phyloP scores from a whole-genome alignment of 2,888 invertebrate genomes.

The Cremastinae sp. region DNA sequence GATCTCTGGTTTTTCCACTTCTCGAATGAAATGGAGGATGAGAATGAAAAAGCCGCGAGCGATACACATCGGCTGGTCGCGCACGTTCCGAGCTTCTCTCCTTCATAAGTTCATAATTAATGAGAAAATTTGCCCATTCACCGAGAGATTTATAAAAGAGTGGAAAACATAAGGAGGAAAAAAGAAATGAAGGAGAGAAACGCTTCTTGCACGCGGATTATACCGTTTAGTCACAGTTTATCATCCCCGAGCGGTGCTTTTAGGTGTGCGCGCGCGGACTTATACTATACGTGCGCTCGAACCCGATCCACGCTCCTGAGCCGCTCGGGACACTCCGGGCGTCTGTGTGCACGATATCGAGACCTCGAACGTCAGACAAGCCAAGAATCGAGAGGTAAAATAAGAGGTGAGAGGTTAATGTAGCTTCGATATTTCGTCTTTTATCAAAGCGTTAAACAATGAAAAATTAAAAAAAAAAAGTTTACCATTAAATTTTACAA shows the following conservation, averaged over 20 bases:
- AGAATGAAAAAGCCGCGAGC: not conserved
- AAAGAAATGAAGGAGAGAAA: no score
- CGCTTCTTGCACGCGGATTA: conserved; percentile 16
- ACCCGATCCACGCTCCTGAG: no score
- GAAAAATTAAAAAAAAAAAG: not conserved
- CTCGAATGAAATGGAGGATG: conserved; percentile 26
- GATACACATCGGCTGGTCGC: conserved; percentile 13
- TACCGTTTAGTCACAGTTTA: conserved; percentile 32
- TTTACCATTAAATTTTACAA: not conserved
- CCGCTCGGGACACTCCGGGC: no score
- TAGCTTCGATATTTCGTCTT: not conserved
- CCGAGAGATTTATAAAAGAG: conserved; percentile 20
- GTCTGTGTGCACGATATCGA: not conserved
- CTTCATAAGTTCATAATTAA: conserved; percentile 39
- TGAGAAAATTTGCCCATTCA: conserved; percentile 37
- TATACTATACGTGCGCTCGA: no score
- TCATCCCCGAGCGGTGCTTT: conserved; percentile 22
- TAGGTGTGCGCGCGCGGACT: not conserved
- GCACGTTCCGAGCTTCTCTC: conserved; percentile 13
- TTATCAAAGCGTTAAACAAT: not conserved
- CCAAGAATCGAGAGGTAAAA: conserved; percentile 6
- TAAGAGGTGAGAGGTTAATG: conserved; percentile 15
- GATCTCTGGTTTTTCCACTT: conserved; percentile 1
- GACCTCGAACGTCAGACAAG: not conserved
- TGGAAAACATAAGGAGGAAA: conserved; percentile 12